Evolutionary conservation across 2,888 invertebrate genomes (phyloP), one percentile per base, ranked within the genome.

Genomic region (Diachrysia chrysitis): DNA sequence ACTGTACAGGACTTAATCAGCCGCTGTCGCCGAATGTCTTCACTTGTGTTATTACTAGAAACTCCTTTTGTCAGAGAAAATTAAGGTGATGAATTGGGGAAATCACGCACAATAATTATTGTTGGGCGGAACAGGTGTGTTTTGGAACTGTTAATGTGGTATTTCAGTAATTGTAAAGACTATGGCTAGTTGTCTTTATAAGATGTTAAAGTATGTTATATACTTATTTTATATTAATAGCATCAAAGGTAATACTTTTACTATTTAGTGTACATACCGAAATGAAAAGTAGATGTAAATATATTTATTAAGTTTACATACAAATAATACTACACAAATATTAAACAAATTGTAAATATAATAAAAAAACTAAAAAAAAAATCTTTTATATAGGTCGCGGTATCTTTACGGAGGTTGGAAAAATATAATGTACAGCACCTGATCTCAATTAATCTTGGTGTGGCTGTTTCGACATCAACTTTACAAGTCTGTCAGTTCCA

Each of bases 1-100:
- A 60, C 76, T 78, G 81, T 83, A 81, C 81, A 80, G 72, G 76
- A 74, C 78, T 82, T 82, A 82, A 82, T 82, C 82, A 82, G 82
- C 73, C 73, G 73, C 83, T 82, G 82, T 83, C 83, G 69, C 68
- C 83, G 69, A 73, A 71, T 83, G 83, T 79, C 81, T 81, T 75
- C 67, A 60, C 67, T 69, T 73, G 71, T 74, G 72, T 76, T 76
- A 78, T 78, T 79, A 66, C 69, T 67, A 71, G 83, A 81, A 81
- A 78, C 67, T 75, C 63, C 71, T 70, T 74, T 78, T 76, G 72
- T 78, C 69, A 66, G 37, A 61, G 55, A 73, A 62, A 68, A 14
- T 76, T 71, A 79, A 59, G 68, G 56, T 62, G 65, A 78, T 76
- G 35, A 69, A 79, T 79, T 69, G 46, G 67, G 29, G 46, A 23